Evolutionary conservation across 2,797 vertebrate species (phyloP).

Genomic region (Myotis findleyi): DNA sequence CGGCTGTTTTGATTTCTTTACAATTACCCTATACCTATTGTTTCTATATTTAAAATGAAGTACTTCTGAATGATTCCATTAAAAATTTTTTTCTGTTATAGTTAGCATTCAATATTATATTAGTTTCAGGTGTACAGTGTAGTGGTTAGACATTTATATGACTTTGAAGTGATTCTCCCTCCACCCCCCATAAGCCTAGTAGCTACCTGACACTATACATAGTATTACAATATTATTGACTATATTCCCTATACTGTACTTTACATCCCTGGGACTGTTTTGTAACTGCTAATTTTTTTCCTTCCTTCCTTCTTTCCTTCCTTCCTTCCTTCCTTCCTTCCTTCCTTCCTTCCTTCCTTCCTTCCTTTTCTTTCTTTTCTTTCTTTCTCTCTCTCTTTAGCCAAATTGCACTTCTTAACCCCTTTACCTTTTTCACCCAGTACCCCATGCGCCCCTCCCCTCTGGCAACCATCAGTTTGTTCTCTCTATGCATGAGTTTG

Average conservation of each 20-base stretch:
- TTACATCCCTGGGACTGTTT: background rate
- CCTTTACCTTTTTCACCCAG: background rate
- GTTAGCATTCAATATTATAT: background rate
- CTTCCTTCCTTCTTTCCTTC: too few species aligned
- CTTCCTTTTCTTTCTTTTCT: too few species aligned
- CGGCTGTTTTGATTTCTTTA: background rate
- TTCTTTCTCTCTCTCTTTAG: background rate
- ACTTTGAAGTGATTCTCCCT: background rate
- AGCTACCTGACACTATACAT: background rate
- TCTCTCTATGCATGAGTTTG: background rate
- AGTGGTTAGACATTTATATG: background rate
- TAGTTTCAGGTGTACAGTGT: background rate
- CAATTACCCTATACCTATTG: background rate
- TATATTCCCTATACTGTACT: background rate
- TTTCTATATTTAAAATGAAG: constrained; percentile 19
- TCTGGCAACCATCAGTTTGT: background rate
- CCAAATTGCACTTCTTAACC: background rate
- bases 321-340: too few species aligned
- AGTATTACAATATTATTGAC: background rate
- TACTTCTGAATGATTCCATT: background rate
- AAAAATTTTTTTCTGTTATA: background rate
- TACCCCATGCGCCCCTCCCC: background rate
- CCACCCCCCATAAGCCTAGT: background rate
- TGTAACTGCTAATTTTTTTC: background rate
- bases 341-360: too few species aligned